A percentile compares a stretch with the other conserved stretches of the same genome.
Conservation (phyloP, 2,888 invertebrate genomes). For the Drosophila conformis region DNA sequence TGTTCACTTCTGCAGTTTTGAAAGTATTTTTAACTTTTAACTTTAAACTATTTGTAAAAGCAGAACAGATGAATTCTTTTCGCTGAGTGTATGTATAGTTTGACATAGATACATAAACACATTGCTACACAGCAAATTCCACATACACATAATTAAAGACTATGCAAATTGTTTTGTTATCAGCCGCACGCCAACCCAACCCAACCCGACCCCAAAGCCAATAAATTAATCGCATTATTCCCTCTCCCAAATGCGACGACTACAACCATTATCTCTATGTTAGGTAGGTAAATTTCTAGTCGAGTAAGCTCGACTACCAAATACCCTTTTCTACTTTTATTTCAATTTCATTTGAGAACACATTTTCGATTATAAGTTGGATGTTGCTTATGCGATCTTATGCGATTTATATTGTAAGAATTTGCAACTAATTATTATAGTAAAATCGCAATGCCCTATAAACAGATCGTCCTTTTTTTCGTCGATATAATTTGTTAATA, state of each 20-base stretch:
- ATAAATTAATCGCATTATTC: not conserved
- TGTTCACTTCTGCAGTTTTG: too few relatives aligned
- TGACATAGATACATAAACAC: slow-evolving; percentile 1
- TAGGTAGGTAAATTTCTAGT: not conserved
- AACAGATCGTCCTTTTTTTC: not conserved
- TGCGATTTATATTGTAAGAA: not conserved
- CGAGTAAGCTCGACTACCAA: not conserved
- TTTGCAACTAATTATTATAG: not conserved
- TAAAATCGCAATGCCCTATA: too few relatives aligned
- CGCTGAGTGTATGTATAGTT: not conserved
- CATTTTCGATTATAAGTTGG: not conserved
- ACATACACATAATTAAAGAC: slow-evolving; percentile 23
- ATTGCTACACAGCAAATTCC: not conserved
- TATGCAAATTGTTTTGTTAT: slow-evolving; percentile 39
- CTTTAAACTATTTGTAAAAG: not conserved
- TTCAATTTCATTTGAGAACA: not conserved
- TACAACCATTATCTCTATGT: not conserved
- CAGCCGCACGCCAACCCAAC: slow-evolving; percentile 2
- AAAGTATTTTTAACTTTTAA: not conserved
- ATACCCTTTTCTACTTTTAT: not conserved
- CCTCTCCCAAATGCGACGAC: not conserved
- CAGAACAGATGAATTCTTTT: not conserved
- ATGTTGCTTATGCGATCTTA: not conserved
- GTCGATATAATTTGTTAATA: not conserved
- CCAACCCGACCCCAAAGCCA: not conserved